Evolutionary conservation across 2,888 invertebrate genomes (phyloP).

Genomic region (Spatulosminthurus flaviceps): DNA sequence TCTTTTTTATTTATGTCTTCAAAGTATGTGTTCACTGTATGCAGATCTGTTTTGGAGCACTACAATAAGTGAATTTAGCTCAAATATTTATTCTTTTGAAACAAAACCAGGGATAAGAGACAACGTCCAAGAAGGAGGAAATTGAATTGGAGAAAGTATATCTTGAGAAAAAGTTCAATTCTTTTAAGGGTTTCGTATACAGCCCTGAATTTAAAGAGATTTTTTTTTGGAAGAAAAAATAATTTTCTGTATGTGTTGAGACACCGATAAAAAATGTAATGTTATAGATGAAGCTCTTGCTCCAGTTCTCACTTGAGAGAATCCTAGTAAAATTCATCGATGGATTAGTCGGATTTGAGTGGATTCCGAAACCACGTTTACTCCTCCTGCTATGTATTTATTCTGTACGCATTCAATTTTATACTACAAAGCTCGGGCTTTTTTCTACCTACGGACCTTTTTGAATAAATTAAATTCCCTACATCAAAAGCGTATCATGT

Average conservation of each 20-base stretch:
- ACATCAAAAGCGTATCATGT: not conserved
- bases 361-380: not conserved
- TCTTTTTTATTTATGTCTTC: not conserved
- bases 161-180: not conserved
- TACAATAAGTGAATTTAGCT: not conserved
- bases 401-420: conserved; percentile 22
- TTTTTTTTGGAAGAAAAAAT: no score
- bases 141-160: conserved; percentile 5
- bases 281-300: not conserved
- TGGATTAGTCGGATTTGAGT: not conserved
- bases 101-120: not conserved
- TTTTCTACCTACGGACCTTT: no score
- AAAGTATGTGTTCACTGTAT: no score
- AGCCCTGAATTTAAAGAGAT: no score
- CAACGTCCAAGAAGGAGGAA: not conserved
- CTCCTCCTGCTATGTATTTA: conserved; percentile 16
- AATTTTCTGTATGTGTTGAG: no score
- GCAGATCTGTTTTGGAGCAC: no score
- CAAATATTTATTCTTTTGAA: not conserved
- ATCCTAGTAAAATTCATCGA: not conserved
- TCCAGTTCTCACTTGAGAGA: not conserved
- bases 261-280: no score
- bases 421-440: not conserved
- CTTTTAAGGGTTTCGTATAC: no score
- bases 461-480: not conserved